phyloP scores from a whole-genome alignment of 2,113 vertebrate genomes.

The Corythornis cristatus region DNA sequence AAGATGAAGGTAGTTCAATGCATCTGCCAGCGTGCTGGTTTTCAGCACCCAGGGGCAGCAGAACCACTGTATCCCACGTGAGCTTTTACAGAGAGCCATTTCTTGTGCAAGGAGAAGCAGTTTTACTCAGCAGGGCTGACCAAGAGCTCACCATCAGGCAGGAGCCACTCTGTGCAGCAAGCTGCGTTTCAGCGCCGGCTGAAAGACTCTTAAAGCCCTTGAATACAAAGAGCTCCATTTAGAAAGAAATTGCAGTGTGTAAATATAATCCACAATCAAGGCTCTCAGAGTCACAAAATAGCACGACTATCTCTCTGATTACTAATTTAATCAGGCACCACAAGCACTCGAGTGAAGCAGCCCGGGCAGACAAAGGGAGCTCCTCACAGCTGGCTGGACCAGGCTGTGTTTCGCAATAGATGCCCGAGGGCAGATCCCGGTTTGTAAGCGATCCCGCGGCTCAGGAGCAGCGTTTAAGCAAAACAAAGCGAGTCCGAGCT shows the following conservation, averaged over 20 bases:
- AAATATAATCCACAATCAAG: conserved; percentile 80
- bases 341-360: conserved; percentile 69
- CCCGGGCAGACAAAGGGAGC: conserved; percentile 55
- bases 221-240: conserved; percentile 76
- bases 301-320: conserved; percentile 74
- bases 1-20: background rate
- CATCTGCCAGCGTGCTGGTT: background rate
- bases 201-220: conserved; percentile 67
- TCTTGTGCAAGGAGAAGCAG: conserved; percentile 15
- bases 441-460: conserved; percentile 26
- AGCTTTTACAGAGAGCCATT: conserved; percentile 19
- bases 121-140: background rate
- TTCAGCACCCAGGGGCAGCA: conserved; percentile 4
- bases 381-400: conserved; percentile 30
- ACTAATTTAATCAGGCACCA: conserved; percentile 75
- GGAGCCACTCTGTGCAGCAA: conserved; percentile 23
- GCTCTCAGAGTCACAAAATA: conserved; percentile 75
- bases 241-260: conserved; percentile 76
- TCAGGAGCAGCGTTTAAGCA: conserved; percentile 16
- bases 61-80: conserved; percentile 21
- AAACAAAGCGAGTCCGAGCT: background rate
- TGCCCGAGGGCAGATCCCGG: background rate
- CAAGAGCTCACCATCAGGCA: conserved; percentile 40
- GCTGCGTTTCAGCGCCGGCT: conserved; percentile 56
- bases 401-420: conserved; percentile 4